Percentiles rank a stretch among this genome's conserved stretches.
Evolutionary conservation across 2,113 vertebrate genomes (phyloP).

Genomic region (Thermophis baileyi): DNA sequence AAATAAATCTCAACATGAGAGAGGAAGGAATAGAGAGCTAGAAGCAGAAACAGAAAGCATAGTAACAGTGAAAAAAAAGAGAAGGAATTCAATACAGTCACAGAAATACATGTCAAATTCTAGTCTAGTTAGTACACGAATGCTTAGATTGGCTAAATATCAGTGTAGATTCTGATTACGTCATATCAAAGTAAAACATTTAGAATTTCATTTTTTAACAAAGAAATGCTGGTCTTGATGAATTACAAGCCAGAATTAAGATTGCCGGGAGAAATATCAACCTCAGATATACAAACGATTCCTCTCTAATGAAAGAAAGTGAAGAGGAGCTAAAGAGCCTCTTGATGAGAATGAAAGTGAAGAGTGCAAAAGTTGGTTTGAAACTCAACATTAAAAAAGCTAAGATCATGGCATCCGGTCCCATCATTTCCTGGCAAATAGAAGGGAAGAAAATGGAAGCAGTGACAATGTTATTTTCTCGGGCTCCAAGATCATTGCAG

Average conservation of each 20-base stretch:
- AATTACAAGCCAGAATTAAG: neutral
- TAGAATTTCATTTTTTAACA: neutral
- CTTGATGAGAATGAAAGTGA: neutral
- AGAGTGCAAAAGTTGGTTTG: too few relatives aligned
- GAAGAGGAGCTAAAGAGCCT: neutral
- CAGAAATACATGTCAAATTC: neutral
- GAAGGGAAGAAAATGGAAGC: too few relatives aligned
- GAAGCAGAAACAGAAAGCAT: neutral
- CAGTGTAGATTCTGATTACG: neutral
- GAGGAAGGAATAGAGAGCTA: neutral
- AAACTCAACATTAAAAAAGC: too few relatives aligned
- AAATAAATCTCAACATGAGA: neutral
- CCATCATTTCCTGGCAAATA: too few relatives aligned
- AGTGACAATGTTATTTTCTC: too few relatives aligned
- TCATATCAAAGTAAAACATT: neutral
- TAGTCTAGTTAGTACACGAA: neutral
- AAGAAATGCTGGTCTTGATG: neutral
- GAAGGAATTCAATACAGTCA: neutral
- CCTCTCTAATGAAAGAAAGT: neutral
- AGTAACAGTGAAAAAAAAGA: neutral
- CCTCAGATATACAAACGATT: neutral
- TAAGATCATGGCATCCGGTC: too few relatives aligned
- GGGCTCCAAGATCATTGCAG: too few relatives aligned
- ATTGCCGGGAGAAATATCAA: neutral
- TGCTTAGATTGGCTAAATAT: neutral